Percentiles rank a stretch among this genome's conserved stretches.
Conservation (phyloP, 2,888 invertebrate genomes). For the Chrysodeixis includens region DNA sequence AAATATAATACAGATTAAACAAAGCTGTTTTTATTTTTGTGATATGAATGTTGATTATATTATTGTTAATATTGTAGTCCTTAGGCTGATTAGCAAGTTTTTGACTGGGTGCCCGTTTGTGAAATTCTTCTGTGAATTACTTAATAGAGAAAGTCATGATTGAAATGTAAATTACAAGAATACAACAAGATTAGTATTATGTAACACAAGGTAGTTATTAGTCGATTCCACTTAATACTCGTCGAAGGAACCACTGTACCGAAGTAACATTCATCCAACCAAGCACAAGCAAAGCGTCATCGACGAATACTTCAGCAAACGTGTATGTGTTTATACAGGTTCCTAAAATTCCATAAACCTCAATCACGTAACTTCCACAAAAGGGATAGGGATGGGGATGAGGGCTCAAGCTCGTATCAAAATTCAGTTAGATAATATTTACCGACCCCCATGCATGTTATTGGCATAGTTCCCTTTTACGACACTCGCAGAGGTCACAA, state of each 20-base stretch:
- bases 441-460: constrained; percentile 4
- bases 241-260: background rate
- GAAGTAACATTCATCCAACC: background rate
- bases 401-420: background rate
- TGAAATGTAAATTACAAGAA: no score
- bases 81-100: background rate
- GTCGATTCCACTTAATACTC: background rate
- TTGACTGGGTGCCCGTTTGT: no score
- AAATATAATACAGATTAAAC: background rate
- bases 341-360: constrained; percentile 2
- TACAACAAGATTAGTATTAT: no score
- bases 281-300: background rate
- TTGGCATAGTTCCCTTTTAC: constrained; percentile 4
- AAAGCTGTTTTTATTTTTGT: no score
- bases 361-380: background rate
- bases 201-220: no score
- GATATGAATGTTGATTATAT: no score
- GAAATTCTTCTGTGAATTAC: no score
- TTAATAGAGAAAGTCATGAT: no score
- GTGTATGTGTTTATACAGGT: background rate
- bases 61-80: background rate
- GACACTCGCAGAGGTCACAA: background rate
- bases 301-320: background rate
- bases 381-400: background rate
- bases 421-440: constrained; percentile 4